phyloP scores from a whole-genome alignment of 2,113 vertebrate species.

The Mionectes macconnelli region DNA sequence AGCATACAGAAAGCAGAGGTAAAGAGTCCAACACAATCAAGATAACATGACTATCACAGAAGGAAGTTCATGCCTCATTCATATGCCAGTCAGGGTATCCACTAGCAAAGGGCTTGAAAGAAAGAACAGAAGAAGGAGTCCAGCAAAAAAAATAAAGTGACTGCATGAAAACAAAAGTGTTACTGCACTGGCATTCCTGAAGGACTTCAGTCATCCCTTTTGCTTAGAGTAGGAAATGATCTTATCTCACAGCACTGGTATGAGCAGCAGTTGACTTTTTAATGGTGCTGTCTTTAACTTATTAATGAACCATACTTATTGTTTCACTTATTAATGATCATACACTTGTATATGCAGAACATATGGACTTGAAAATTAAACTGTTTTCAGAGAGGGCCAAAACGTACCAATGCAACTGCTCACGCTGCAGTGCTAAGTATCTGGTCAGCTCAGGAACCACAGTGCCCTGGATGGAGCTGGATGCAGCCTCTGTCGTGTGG shows the following conservation, averaged over 20 bases:
- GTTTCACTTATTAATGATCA: neutral
- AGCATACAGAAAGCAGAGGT: neutral
- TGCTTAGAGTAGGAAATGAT: neutral
- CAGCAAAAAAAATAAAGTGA: neutral
- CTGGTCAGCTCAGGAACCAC: neutral
- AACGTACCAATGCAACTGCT: neutral
- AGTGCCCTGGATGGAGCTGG: neutral
- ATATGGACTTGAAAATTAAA: neutral
- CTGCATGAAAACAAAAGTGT: neutral
- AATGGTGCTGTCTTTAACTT: neutral
- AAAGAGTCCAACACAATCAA: neutral
- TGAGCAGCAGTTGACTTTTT: neutral
- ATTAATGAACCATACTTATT: neutral
- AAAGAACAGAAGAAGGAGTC: neutral
- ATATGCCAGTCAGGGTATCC: neutral
- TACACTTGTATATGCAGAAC: neutral
- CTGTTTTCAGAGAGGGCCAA: neutral
- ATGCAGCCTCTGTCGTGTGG: neutral
- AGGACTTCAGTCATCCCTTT: neutral
- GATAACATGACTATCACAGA: neutral
- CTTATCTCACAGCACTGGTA: neutral
- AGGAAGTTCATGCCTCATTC: neutral
- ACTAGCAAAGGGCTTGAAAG: neutral
- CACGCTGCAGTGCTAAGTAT: neutral
- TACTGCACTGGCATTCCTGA: neutral